Evolutionary conservation across 2,888 invertebrate genomes (phyloP).

Genomic region (Ichneumon xanthorius): DNA sequence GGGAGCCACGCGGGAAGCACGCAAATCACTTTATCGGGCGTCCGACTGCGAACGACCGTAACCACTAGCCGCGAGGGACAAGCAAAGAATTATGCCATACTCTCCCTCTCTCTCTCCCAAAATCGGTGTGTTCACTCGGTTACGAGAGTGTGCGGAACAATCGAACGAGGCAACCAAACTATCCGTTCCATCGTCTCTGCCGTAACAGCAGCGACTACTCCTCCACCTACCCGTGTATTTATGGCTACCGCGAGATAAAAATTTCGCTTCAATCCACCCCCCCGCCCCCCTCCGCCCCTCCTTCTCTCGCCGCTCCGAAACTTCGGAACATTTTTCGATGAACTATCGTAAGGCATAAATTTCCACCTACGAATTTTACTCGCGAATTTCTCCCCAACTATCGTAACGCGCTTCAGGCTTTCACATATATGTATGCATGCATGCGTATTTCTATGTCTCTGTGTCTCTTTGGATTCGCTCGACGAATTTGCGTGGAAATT

Average conservation of each 20-base stretch:
- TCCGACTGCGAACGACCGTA: slow-evolving; percentile 68
- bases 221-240: slow-evolving; percentile 58
- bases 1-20: slow-evolving; percentile 50
- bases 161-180: slow-evolving; percentile 63
- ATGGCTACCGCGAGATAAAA: slow-evolving; percentile 59
- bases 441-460: not conserved
- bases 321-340: slow-evolving; percentile 57
- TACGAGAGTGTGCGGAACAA: slow-evolving; percentile 60
- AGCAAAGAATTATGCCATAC: slow-evolving; percentile 63
- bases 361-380: slow-evolving; percentile 19
- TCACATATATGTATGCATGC: slow-evolving; percentile 16
- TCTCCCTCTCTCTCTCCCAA: slow-evolving; percentile 19
- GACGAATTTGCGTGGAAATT: slow-evolving; percentile 5
- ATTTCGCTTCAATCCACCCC: slow-evolving; percentile 53
- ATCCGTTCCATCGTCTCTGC: slow-evolving; percentile 56
- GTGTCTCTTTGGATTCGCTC: slow-evolving; percentile 32
- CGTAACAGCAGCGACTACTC: slow-evolving; percentile 36
- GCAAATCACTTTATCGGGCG: slow-evolving; percentile 70
- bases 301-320: not conserved
- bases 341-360: slow-evolving; percentile 49
- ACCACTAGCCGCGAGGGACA: slow-evolving; percentile 67
- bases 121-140: slow-evolving; percentile 26
- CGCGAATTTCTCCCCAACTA: not conserved
- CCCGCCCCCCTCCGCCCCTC: not conserved
- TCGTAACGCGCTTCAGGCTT: slow-evolving; percentile 56